Base-by-base conservation (phyloP, 1,140 invertebrate genomes). In the Nephotettix cincticeps region DNA sequence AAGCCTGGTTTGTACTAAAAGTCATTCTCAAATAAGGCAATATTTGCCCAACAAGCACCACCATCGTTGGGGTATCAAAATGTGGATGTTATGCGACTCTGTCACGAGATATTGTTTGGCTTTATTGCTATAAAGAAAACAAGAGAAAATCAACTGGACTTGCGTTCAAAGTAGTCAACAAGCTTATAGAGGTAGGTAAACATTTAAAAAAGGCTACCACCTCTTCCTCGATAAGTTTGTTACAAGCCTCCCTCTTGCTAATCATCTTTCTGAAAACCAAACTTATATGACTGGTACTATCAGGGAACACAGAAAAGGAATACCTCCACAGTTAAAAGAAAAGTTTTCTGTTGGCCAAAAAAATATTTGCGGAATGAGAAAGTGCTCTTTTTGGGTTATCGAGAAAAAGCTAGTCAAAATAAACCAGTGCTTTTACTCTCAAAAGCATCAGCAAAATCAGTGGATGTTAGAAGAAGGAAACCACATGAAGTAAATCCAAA, bases 1-100 rank as follows among this genome's bases (percentile, higher is more conserved):
- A 70, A 75, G 69, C 51, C 56, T 75, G 23, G 72, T 75, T 61
- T 73, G 76, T 45, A 77, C 76, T 28, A 64, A 75, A 36, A 67
- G 43, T 54, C 71, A 72, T 29, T 67, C 75, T 17, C 45, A 36
- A 17, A 63, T 77, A 19, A 72, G 40, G 17, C 76, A 77, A 54
- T 78, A 76, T 74, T 56, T 78, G 14, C 74, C 74, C 36, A 76
- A 77, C 68, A 78, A 77, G 69, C 76, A 77, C 21, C 75, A 76
- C 47, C 74, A 77, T 36, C 70, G 67, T 40, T 77, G 69, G 72
- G 76, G 72, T 11, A 75, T 77, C 28, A 77, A 77, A 73, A 75
- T 76, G 72, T 77, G 71, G 72, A 77, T 77, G 72, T 58, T 77
- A 23, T 71, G 69, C 56, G 74, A 77, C 65, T 65, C 74, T 13